Conservation (phyloP, 2,113 vertebrate genomes). For the Cochlearius cochlearius region DNA sequence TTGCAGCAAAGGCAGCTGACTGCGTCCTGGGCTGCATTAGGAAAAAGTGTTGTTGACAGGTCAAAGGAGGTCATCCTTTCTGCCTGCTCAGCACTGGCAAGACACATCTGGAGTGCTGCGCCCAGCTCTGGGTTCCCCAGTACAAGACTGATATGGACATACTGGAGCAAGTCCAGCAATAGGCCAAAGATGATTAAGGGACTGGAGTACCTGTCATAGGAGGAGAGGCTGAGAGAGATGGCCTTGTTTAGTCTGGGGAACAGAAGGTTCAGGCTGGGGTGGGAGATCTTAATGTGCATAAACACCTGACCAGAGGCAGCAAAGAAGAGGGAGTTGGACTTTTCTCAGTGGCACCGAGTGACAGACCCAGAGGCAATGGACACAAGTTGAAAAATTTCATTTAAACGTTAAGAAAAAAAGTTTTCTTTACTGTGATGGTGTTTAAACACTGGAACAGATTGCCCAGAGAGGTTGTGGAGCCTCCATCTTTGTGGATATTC, state of each 20-base stretch:
- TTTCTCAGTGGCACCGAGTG: not conserved
- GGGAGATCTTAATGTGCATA: not conserved
- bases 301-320: not conserved
- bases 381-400: not conserved
- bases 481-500: too few relatives aligned
- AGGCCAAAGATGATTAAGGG: not conserved
- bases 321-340: not conserved
- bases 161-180: not conserved
- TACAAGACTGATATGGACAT: not conserved
- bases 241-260: not conserved
- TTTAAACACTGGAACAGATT: not conserved
- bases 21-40: not conserved
- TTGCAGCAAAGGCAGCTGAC: not conserved
- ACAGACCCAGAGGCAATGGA: not conserved
- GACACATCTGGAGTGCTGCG: not conserved
- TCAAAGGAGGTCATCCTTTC: not conserved
- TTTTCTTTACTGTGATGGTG: not conserved
- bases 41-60: not conserved
- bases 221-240: not conserved
- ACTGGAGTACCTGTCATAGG: not conserved
- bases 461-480: not conserved
- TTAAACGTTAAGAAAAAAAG: not conserved
- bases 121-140: not conserved
- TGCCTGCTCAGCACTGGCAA: not conserved
- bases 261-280: not conserved